phyloP scores from a whole-genome alignment of 92 coral and sea anemone species.

The Meandrina meandrites region DNA sequence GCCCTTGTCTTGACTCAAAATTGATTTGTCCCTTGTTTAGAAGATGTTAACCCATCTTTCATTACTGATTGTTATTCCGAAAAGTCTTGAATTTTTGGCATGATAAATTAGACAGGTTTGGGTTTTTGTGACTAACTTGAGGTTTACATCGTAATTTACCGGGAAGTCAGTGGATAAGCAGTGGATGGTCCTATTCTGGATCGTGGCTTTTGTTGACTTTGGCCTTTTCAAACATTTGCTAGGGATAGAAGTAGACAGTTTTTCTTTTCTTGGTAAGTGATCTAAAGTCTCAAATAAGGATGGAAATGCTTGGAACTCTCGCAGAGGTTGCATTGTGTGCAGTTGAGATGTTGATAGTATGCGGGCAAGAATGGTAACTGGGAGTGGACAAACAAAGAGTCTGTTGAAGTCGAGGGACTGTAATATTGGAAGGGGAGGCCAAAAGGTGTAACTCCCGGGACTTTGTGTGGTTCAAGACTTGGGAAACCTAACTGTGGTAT shows the following conservation, averaged over 20 bases:
- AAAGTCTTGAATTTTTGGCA: not conserved
- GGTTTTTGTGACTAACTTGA: not conserved
- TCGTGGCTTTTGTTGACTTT: not conserved
- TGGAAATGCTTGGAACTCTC: conserved; percentile 88
- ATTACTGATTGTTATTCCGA: not conserved
- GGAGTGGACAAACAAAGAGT: conserved; percentile 74
- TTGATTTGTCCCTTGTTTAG: not conserved
- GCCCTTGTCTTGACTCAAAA: not conserved
- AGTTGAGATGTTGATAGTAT: conserved; percentile 89
- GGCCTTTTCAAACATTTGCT: not conserved
- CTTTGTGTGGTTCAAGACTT: conserved; percentile 85
- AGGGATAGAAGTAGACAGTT: not conserved
- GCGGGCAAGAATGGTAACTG: conserved; percentile 84
- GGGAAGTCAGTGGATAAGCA: not conserved
- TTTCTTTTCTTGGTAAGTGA: not conserved
- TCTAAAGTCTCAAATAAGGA: conserved; percentile 86
- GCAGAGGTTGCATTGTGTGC: conserved; percentile 88
- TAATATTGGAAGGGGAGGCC: conserved; percentile 83
- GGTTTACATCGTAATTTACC: not conserved
- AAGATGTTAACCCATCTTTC: not conserved
- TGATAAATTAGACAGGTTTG: not conserved
- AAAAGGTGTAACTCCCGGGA: conserved; percentile 82
- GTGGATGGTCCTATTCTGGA: not conserved
- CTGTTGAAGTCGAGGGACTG: conserved; percentile 61
- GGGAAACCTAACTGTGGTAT: conserved; percentile 65